Conservation (phyloP, 2,888 invertebrate species). For the Drosophila paramelanica region DNA sequence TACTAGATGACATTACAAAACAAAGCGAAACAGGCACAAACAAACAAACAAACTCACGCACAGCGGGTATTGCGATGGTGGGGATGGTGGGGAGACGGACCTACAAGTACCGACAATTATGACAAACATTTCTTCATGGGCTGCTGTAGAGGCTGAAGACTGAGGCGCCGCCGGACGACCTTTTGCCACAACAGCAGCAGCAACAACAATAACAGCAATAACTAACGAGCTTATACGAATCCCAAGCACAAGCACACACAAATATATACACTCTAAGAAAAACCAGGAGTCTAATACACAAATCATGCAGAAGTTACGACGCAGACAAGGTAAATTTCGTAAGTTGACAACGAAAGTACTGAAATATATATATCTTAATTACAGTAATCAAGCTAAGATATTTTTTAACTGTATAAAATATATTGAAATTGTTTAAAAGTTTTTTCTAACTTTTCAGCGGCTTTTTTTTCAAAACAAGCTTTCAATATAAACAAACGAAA, state of each 20-base stretch:
- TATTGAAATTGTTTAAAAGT: too few species aligned
- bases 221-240: constrained; percentile 72
- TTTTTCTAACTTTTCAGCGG: too few species aligned
- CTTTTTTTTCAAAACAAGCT: too few species aligned
- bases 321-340: too few species aligned
- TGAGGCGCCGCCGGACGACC: constrained; percentile 59
- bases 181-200: constrained; percentile 52
- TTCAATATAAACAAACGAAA: too few species aligned
- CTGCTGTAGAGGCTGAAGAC: constrained; percentile 16
- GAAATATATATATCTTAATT: too few species aligned
- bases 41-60: constrained; percentile 7
- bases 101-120: constrained; percentile 76
- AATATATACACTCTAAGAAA: constrained; percentile 11
- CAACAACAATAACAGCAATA: constrained; percentile 43
- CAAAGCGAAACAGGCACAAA: constrained; percentile 32
- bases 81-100: constrained; percentile 5
- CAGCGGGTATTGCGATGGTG: background rate
- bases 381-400: background rate
- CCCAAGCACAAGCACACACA: constrained; percentile 8
- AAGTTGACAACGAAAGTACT: too few species aligned
- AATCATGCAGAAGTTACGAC: background rate
- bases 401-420: background rate
- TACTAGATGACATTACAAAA: constrained; percentile 52
- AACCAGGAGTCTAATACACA: background rate
- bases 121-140: constrained; percentile 70